Base-by-base conservation (phyloP, 1,140 invertebrate genomes). In the Penaeus indicus region DNA sequence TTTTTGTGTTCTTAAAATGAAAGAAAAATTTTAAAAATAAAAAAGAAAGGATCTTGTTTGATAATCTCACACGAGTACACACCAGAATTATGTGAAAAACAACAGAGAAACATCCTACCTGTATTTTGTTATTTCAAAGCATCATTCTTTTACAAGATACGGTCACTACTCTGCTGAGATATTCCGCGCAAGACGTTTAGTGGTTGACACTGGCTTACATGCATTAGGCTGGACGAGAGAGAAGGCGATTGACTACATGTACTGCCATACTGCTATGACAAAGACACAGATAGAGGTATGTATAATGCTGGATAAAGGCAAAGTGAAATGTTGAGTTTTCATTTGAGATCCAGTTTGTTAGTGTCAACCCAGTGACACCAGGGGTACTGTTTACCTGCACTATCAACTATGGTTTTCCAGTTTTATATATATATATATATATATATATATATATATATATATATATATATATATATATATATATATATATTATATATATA, bases 171-270 rank as follows among this genome's bases (percentile, higher is more conserved):
- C 92, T 1, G 91, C 90, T 21, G 93, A 93, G 89, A 93, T 93
- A 27, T 92, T 93, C 75, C 89, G 93, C 32, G 93, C 93, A 0
- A 92, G 92, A 90, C 89, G 93, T 47, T 91, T 94, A 21, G 93
- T 94, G 10, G 93, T 94, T 0, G 93, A 94, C 90, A 94, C 93
- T 11, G 93, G 93, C 4, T 11, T 83, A 4, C 81, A 83, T 19
- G 32, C 60, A 22, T 21, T 75, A 42, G 91, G 91, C 25, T 94
- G 93, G 93, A 93, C 91, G 13, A 91, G 92, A 32, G 91, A 94
- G 16, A 32, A 91, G 62, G 93, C 93, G 3, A 27, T 83, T 91
- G 93, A 22, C 90, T 93, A 92, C 86, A 92, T 94, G 91, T 54
- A 92, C 32, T 91, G 91, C 22, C 91, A 93, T 90, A 92, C 93